Conservation (phyloP, 2,797 vertebrate genomes). For the Myotis daubentonii region DNA sequence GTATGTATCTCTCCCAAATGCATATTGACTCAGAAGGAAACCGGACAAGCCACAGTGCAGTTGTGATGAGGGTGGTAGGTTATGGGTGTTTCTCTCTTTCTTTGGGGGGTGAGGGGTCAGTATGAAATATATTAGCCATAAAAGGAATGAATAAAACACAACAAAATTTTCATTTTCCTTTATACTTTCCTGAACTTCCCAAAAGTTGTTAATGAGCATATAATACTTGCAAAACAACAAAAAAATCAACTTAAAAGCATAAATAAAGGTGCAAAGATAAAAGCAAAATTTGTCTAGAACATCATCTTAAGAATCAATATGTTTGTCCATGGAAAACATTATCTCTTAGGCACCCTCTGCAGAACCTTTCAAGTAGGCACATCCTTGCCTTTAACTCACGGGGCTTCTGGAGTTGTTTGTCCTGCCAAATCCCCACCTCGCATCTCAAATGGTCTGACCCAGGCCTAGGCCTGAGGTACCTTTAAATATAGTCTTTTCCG, state of each 20-base stretch:
- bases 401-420: neutral
- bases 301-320: neutral
- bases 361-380: neutral
- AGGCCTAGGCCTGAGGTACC: neutral
- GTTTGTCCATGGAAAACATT: neutral
- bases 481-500: neutral
- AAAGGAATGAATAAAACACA: neutral
- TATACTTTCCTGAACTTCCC: neutral
- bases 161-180: neutral
- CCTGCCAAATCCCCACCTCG: neutral
- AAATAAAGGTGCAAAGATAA: neutral
- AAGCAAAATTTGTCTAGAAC: neutral
- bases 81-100: neutral
- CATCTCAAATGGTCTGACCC: neutral
- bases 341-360: neutral
- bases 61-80: neutral
- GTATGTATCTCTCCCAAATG: neutral
- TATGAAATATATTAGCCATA: neutral
- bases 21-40: neutral
- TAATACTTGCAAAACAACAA: neutral
- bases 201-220: neutral
- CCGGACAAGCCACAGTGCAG: neutral
- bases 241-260: neutral
- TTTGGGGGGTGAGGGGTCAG: accelerated
- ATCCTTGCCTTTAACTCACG: neutral